Conservation (phyloP, 2,888 invertebrate species). For the Exephanes ischioxanthus region DNA sequence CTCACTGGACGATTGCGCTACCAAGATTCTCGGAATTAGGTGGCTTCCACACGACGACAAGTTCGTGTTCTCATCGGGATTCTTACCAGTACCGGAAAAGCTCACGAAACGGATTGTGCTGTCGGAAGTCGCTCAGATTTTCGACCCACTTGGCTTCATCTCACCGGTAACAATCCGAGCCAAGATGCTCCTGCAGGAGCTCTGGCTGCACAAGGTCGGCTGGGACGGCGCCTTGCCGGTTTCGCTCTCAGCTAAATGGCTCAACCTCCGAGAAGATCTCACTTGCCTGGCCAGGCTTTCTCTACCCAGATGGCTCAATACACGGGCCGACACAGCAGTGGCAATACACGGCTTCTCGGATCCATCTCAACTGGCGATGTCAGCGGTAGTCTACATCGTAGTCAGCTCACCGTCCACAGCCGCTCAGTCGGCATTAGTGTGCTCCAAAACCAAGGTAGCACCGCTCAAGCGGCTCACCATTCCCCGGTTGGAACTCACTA, state of each 20-base stretch:
- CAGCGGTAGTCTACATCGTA: slow-evolving; percentile 44
- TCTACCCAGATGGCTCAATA: slow-evolving; percentile 41
- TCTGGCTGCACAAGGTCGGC: slow-evolving; percentile 58
- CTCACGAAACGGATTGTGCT: slow-evolving; percentile 55
- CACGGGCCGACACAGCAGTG: not conserved
- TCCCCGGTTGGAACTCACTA: too few relatives aligned
- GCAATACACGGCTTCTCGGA: slow-evolving; percentile 60
- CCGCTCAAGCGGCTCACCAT: too few relatives aligned
- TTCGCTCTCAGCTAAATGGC: not conserved
- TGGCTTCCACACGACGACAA: slow-evolving; percentile 43
- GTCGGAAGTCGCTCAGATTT: slow-evolving; percentile 60
- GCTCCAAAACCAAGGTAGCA: too few relatives aligned
- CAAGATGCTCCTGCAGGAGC: slow-evolving; percentile 59
- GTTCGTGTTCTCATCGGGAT: not conserved
- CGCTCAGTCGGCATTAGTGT: too few relatives aligned
- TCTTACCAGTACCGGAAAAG: too few relatives aligned
- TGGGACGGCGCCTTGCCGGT: slow-evolving; percentile 58
- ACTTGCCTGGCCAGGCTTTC: not conserved
- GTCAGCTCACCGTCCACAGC: too few relatives aligned
- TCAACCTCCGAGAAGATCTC: slow-evolving; percentile 23
- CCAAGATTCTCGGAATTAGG: slow-evolving; percentile 38
- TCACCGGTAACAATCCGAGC: slow-evolving; percentile 63
- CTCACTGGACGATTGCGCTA: slow-evolving; percentile 49
- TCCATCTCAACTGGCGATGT: slow-evolving; percentile 53
- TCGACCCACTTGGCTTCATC: slow-evolving; percentile 64